phyloP scores from a whole-genome alignment of 2,888 invertebrate genomes.

The Hartigia nigra region DNA sequence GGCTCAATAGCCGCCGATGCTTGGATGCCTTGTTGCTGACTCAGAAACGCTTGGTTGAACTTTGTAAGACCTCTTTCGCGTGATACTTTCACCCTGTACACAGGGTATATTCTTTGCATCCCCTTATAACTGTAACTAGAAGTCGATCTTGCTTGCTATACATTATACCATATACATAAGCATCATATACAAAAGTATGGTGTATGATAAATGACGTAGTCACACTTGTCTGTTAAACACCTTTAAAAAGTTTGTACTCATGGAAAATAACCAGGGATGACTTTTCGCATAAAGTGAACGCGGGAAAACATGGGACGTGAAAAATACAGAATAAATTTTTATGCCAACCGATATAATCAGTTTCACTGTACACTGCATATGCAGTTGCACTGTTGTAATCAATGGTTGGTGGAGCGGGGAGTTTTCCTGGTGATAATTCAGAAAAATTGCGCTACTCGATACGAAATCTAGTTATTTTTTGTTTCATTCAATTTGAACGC shows the following conservation, averaged over 20 bases:
- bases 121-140: background rate
- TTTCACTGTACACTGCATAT: background rate
- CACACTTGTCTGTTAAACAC: too few relatives aligned
- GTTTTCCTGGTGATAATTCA: too few relatives aligned
- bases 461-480: too few relatives aligned
- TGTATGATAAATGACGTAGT: background rate
- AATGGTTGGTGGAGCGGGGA: too few relatives aligned
- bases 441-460: too few relatives aligned
- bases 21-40: slow-evolving; percentile 33
- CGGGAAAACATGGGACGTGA: too few relatives aligned
- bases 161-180: background rate
- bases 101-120: background rate
- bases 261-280: too few relatives aligned
- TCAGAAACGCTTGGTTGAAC: slow-evolving; percentile 39
- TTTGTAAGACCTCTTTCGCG: slow-evolving; percentile 31
- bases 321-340: too few relatives aligned
- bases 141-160: background rate
- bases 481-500: too few relatives aligned
- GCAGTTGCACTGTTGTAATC: too few relatives aligned
- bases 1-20: slow-evolving; percentile 52
- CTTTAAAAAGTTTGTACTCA: too few relatives aligned
- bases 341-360: background rate
- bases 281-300: too few relatives aligned
- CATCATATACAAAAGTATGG: background rate
- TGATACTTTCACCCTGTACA: background rate